Percentiles rank a stretch among this genome's conserved stretches.
Evolutionary conservation across 2,888 invertebrate genomes (phyloP).

Genomic region (Parapristionchus giblindavisi): DNA sequence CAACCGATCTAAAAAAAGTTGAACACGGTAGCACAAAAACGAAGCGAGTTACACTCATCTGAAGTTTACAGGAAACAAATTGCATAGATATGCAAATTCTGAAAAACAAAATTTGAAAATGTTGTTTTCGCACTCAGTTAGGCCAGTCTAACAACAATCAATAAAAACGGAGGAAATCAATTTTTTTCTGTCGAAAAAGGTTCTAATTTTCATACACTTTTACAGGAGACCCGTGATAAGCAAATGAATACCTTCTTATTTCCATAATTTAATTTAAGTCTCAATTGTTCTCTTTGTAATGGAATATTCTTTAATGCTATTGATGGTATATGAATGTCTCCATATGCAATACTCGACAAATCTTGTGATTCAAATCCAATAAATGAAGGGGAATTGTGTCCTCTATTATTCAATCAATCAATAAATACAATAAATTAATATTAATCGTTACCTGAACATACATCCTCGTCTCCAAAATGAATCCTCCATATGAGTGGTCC

Average conservation of each 20-base stretch:
- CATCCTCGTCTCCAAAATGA: slow-evolving; percentile 71
- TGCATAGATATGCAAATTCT: slow-evolving; percentile 67
- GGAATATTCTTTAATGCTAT: slow-evolving; percentile 68
- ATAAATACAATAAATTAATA: slow-evolving; percentile 27
- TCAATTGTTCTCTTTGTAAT: slow-evolving; percentile 67
- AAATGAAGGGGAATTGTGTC: slow-evolving; percentile 71
- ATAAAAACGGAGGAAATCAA: too few relatives aligned
- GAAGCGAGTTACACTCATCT: too few relatives aligned
- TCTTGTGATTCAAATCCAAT: slow-evolving; percentile 69
- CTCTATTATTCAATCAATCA: too few relatives aligned
- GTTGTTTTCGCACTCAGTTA: too few relatives aligned
- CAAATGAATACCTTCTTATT: slow-evolving; percentile 65
- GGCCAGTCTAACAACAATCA: too few relatives aligned
- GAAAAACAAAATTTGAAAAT: too few relatives aligned
- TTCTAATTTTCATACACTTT: too few relatives aligned
- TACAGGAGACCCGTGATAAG: too few relatives aligned
- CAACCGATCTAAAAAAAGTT: too few relatives aligned
- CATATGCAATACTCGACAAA: slow-evolving; percentile 50
- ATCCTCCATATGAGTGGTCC: slow-evolving; percentile 71
- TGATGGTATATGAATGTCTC: slow-evolving; percentile 68
- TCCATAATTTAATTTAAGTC: slow-evolving; percentile 68
- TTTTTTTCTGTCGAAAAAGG: too few relatives aligned
- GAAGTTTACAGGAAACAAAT: too few relatives aligned
- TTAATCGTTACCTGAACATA: slow-evolving; percentile 70
- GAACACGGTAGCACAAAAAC: too few relatives aligned